Percentiles rank a stretch among this genome's conserved stretches.
These are phyloP conservation scores for Dicrostonyx torquatus DNA, from an alignment of 2,797 vertebrate genomes.

Conservation along the genomic window DNA sequence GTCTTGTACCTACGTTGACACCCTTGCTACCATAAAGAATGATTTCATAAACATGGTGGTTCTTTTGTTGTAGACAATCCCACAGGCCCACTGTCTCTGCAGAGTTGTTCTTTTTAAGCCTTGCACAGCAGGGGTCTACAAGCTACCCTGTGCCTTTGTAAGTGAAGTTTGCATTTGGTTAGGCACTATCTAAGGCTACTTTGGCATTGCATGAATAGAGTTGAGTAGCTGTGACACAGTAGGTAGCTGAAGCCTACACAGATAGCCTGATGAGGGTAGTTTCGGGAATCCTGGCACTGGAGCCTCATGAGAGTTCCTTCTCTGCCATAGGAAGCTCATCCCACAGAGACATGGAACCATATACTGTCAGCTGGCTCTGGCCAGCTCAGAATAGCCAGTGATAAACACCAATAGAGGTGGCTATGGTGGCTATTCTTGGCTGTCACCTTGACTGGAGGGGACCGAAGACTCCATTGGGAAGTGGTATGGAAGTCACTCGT, in stretches of 20 bases:
- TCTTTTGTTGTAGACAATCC: accelerated
- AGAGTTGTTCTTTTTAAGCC: background rate
- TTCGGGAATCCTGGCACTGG: accelerated
- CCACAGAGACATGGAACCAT: slow-evolving; percentile 19
- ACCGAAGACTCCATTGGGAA: background rate
- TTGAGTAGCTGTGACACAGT: accelerated
- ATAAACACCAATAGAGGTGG: background rate
- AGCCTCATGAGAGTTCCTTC: background rate
- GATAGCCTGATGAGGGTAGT: accelerated
- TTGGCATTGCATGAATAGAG: background rate
- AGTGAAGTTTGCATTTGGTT: background rate
- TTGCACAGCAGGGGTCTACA: background rate
- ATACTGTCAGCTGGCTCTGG: background rate
- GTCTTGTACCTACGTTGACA: slow-evolving; percentile 53
- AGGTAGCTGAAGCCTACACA: accelerated
- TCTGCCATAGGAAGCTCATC: slow-evolving; percentile 37
- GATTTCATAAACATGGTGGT: background rate
- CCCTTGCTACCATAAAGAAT: accelerated
- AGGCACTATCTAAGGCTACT: background rate
- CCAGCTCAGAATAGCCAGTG: background rate
- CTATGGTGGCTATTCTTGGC: background rate
- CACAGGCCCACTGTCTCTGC: background rate
- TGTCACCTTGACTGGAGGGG: background rate
- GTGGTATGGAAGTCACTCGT: background rate
- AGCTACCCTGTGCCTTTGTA: background rate